These are phyloP conservation scores for Eudyptes chrysolophus DNA, from an alignment of 2,113 vertebrate species.

Conservation along the genomic window DNA sequence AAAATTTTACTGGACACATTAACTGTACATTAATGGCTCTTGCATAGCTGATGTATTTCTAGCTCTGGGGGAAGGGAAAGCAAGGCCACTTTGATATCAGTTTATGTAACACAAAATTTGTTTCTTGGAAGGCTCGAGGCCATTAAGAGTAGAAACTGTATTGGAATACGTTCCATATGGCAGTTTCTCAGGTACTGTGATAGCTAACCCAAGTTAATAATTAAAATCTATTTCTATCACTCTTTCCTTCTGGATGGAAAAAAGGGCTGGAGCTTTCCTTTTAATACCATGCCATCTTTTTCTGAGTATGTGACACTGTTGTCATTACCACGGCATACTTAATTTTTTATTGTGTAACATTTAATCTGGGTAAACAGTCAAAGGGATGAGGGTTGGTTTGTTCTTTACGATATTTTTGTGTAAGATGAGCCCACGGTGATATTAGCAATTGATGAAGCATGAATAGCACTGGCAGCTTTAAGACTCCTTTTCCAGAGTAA, in stretches of 20 bases:
- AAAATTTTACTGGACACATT: constrained; percentile 28
- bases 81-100: constrained; percentile 45
- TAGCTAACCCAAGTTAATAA: constrained; percentile 56
- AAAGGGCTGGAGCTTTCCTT: neutral
- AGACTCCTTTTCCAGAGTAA: neutral
- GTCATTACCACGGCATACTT: neutral
- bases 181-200: constrained; percentile 53
- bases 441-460: neutral
- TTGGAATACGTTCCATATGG: constrained; percentile 39
- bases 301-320: neutral
- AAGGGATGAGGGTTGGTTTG: neutral
- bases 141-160: constrained; percentile 34
- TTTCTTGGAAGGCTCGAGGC: constrained; percentile 41
- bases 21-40: constrained; percentile 28
- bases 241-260: neutral
- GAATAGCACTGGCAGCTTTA: neutral
- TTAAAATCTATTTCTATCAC: constrained; percentile 31
- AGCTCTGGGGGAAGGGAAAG: constrained; percentile 23
- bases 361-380: neutral
- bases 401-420: neutral
- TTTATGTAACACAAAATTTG: constrained; percentile 39
- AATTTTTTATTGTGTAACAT: neutral
- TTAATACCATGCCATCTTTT: neutral
- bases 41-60: constrained; percentile 24
- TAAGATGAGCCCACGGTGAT: neutral